These are phyloP conservation scores for Dione vanillae DNA, from an alignment of 2,888 invertebrate species.

Conservation along the genomic window DNA sequence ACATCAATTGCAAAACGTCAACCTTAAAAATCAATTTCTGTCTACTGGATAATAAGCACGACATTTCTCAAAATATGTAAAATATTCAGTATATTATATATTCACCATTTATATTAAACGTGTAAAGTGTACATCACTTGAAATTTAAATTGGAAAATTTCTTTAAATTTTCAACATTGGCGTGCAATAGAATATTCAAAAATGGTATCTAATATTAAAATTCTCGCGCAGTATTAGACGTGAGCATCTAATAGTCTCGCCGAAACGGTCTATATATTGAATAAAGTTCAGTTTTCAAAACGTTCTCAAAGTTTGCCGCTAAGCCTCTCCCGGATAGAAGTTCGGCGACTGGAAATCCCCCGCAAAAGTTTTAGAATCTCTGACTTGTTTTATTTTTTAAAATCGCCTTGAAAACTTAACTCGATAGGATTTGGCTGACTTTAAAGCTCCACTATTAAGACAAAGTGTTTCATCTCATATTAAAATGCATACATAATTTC, in stretches of 20 bases:
- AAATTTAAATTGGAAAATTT: constrained; percentile 1
- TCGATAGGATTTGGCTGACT: constrained; percentile 42
- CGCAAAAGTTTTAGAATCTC: constrained; percentile 64
- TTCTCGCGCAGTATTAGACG: constrained; percentile 39
- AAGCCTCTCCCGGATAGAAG: constrained; percentile 64
- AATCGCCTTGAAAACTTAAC: constrained; percentile 53
- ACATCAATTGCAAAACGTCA: too few relatives aligned
- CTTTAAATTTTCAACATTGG: constrained; percentile 1
- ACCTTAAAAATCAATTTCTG: too few relatives aligned
- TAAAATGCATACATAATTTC: constrained; percentile 15
- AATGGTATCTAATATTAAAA: constrained; percentile 21
- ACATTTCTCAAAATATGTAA: not conserved
- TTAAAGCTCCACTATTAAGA: constrained; percentile 41
- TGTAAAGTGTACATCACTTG: not conserved
- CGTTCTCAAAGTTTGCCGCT: constrained; percentile 56
- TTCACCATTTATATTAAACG: too few relatives aligned
- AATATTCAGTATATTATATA: not conserved
- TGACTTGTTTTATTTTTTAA: constrained; percentile 67
- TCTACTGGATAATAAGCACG: too few relatives aligned
- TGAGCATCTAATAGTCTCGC: constrained; percentile 54
- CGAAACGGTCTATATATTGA: constrained; percentile 60
- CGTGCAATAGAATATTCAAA: constrained; percentile 10
- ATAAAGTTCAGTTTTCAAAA: constrained; percentile 62
- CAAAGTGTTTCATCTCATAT: constrained; percentile 35
- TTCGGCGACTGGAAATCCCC: constrained; percentile 59